Conservation (phyloP, 2,888 invertebrate species). For the Ypsolopha scabrella region DNA sequence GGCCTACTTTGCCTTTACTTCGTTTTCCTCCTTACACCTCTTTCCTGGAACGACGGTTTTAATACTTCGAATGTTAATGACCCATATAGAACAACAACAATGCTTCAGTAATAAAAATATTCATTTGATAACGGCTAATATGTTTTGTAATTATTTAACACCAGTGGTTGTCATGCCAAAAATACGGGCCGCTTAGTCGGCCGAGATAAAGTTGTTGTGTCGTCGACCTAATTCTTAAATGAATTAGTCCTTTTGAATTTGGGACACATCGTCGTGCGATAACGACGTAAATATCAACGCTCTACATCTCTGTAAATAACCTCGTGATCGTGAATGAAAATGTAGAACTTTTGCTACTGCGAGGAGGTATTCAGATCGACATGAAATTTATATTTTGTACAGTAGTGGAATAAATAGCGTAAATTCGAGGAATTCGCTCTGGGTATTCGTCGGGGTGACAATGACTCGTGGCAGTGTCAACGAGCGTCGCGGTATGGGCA, state of each 20-base stretch:
- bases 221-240: not conserved
- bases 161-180: too few species aligned
- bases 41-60: slow-evolving; percentile 30
- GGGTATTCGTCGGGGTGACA: not conserved
- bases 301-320: too few species aligned
- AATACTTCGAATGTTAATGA: slow-evolving; percentile 43
- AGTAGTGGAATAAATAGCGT: too few species aligned
- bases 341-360: too few species aligned
- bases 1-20: slow-evolving; percentile 40
- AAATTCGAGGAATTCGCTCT: too few species aligned
- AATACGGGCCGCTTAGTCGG: too few species aligned
- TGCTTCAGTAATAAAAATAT: not conserved
- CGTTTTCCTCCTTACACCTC: slow-evolving; percentile 49
- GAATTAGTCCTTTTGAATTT: not conserved
- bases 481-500: not conserved
- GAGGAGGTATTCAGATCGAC: too few species aligned
- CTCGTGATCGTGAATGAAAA: too few species aligned
- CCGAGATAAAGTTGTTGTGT: not conserved
- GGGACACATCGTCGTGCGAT: not conserved
- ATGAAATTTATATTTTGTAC: too few species aligned
- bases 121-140: not conserved
- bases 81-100: slow-evolving; percentile 27
- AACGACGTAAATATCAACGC: not conserved
- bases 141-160: not conserved
- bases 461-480: slow-evolving; percentile 1